Percentiles rank a stretch among this genome's conserved stretches.
These are phyloP conservation scores for Pterocles gutturalis DNA, from an alignment of 2,113 vertebrate species.

Conservation along the genomic window DNA sequence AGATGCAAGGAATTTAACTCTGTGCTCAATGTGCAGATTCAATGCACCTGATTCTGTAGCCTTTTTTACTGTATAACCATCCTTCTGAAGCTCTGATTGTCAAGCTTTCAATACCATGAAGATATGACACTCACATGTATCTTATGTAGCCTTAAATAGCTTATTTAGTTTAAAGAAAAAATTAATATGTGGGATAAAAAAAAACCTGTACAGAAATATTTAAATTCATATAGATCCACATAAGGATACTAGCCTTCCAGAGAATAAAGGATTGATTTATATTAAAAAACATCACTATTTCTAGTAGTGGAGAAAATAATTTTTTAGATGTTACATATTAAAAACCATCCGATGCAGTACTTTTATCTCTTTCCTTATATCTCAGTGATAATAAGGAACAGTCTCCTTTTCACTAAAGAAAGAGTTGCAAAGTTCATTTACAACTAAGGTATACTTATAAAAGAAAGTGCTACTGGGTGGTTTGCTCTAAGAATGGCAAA, in stretches of 20 bases:
- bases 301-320: background rate
- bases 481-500: background rate
- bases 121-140: background rate
- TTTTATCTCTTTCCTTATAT: background rate
- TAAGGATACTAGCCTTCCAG: background rate
- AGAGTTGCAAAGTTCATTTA: background rate
- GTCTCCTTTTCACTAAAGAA: background rate
- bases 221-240: background rate
- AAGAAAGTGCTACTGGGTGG: background rate
- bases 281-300: background rate
- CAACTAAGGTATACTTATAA: background rate
- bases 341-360: background rate
- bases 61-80: background rate
- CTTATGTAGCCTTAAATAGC: background rate
- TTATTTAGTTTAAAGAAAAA: background rate
- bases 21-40: background rate
- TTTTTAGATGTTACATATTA: background rate
- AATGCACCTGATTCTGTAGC: background rate
- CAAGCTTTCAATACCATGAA: background rate
- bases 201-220: background rate
- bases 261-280: background rate
- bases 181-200: background rate
- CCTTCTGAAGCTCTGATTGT: background rate
- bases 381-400: background rate
- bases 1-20: background rate